phyloP scores from a whole-genome alignment of 1,140 invertebrate genomes.

The Atopsyche davidsoni region DNA sequence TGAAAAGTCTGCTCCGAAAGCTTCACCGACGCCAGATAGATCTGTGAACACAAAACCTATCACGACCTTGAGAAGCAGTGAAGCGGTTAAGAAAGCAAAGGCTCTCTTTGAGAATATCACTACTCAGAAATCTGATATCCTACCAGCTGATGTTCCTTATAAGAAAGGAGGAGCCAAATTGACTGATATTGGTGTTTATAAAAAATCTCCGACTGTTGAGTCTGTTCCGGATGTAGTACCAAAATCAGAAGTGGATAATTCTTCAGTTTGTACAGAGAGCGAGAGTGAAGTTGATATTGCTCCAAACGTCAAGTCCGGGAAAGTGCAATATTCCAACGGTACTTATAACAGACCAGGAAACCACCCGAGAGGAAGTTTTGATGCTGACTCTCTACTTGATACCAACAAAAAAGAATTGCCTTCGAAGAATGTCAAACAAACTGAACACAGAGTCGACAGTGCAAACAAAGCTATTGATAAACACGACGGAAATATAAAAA shows the following conservation, averaged over 20 bases:
- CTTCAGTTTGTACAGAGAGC: slow-evolving; percentile 24
- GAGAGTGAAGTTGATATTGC: slow-evolving; percentile 30
- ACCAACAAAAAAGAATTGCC: slow-evolving; percentile 2
- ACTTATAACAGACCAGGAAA: slow-evolving; percentile 11
- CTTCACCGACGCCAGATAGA: slow-evolving; percentile 14
- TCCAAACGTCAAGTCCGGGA: slow-evolving; percentile 10
- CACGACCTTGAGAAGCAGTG: slow-evolving; percentile 48
- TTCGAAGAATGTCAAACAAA: slow-evolving; percentile 2
- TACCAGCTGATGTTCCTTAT: slow-evolving; percentile 30
- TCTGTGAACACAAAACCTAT: slow-evolving; percentile 34
- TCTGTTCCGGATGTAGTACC: slow-evolving; percentile 32
- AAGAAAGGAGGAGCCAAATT: slow-evolving; percentile 36
- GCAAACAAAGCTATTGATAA: no score
- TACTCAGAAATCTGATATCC: slow-evolving; percentile 30
- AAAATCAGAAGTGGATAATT: slow-evolving; percentile 29
- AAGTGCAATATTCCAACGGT: slow-evolving; percentile 13
- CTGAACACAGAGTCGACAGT: neutral
- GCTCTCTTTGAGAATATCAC: slow-evolving; percentile 58
- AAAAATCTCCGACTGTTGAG: slow-evolving; percentile 37
- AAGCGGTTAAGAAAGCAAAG: slow-evolving; percentile 59
- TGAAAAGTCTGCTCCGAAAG: slow-evolving; percentile 5
- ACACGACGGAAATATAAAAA: neutral
- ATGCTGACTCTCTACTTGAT: neutral
- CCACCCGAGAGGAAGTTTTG: slow-evolving; percentile 8
- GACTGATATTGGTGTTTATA: slow-evolving; percentile 39